These are phyloP conservation scores for Tenualosa thibaudeaui DNA, from an alignment of 2,797 vertebrate species.

Conservation along the genomic window DNA sequence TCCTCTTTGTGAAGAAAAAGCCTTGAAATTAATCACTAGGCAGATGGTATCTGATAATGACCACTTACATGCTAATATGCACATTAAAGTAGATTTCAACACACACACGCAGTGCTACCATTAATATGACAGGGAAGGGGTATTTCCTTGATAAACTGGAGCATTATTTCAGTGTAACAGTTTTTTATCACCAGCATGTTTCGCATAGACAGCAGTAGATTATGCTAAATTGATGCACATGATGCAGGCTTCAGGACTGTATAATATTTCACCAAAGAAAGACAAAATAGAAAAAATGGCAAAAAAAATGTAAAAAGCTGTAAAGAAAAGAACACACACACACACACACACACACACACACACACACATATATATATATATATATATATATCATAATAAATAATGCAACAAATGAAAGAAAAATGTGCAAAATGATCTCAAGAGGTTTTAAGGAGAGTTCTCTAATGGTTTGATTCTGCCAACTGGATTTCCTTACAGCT, in stretches of 20 bases:
- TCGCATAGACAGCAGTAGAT: neutral
- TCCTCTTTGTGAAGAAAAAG: neutral
- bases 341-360: too few relatives aligned
- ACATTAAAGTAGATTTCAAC: constrained; percentile 17
- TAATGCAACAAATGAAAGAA: too few relatives aligned
- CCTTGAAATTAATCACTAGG: constrained; percentile 8
- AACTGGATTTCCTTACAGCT: neutral
- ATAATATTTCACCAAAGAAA: neutral
- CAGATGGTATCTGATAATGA: constrained; percentile 17
- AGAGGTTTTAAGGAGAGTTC: too few relatives aligned
- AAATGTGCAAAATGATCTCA: too few relatives aligned
- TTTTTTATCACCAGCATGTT: neutral
- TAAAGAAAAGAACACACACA: neutral
- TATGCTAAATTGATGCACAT: neutral
- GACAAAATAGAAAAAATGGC: neutral
- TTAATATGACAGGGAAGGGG: neutral
- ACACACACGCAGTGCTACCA: neutral
- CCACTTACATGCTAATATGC: constrained; percentile 20
- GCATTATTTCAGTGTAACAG: neutral
- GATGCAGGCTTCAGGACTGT: neutral
- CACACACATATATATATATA: too few relatives aligned
- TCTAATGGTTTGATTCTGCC: too few relatives aligned
- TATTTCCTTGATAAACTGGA: constrained; percentile 16
- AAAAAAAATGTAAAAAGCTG: neutral
- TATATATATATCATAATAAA: too few relatives aligned